phyloP scores from a whole-genome alignment of 2,888 invertebrate species.

The Tenthredo scrophulariae region DNA sequence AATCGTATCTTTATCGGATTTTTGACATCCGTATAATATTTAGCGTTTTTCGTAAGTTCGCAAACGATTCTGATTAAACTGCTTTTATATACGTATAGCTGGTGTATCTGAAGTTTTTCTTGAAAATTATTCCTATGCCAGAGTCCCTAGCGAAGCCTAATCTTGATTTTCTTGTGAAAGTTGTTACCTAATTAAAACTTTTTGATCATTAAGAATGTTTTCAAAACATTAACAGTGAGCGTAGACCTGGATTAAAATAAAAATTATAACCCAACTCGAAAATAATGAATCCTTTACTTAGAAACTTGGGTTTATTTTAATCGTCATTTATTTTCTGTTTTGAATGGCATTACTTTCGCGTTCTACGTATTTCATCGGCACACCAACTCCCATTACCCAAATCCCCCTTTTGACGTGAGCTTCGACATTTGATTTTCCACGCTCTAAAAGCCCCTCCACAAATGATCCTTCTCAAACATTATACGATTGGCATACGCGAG shows the following conservation, averaged over 20 bases:
- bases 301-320: background rate
- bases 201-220: slow-evolving; percentile 3
- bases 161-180: background rate
- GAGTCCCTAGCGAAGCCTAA: background rate
- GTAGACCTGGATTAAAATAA: background rate
- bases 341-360: background rate
- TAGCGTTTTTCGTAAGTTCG: background rate
- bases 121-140: background rate
- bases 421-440: background rate
- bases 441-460: background rate
- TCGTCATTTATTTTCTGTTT: background rate
- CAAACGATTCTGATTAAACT: background rate
- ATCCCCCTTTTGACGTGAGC: background rate
- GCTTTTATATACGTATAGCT: background rate
- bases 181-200: slow-evolving; percentile 34
- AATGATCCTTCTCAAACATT: slow-evolving; percentile 35
- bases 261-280: background rate
- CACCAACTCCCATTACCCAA: background rate
- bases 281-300: background rate
- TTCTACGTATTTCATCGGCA: background rate
- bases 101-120: background rate
- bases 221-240: background rate
- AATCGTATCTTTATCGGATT: background rate
- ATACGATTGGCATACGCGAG: slow-evolving; percentile 26
- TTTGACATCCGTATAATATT: background rate